Percentiles rank a stretch among this genome's conserved stretches.
Evolutionary conservation across 2,888 invertebrate genomes (phyloP).

Genomic region (Phaonia tiefii): DNA sequence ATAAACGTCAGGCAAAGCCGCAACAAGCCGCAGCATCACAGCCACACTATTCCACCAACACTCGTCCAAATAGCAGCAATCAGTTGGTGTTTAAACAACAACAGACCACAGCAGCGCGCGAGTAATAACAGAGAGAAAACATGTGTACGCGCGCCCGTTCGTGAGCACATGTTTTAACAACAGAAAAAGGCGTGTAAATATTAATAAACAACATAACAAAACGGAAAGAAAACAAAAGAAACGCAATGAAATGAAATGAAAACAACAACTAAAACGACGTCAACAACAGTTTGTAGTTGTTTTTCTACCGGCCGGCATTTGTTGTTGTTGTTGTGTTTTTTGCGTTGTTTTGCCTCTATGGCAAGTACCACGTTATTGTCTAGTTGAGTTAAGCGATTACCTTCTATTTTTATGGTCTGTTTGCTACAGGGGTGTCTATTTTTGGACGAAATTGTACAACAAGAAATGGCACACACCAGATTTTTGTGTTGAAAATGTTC

Average conservation of each 20-base stretch:
- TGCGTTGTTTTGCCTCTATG: conserved; percentile 19
- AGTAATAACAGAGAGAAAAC: conserved; percentile 21
- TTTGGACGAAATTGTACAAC: conserved; percentile 39
- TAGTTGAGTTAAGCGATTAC: conserved; percentile 24
- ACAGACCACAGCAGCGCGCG: conserved; percentile 23
- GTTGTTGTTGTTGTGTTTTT: conserved; percentile 15
- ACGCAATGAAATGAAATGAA: background rate
- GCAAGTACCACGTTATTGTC: background rate
- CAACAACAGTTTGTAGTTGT: conserved; percentile 39
- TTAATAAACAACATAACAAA: conserved; percentile 15
- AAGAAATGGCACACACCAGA: background rate
- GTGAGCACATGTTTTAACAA: conserved; percentile 56
- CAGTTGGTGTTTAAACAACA: background rate
- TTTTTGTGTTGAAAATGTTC: conserved; percentile 11
- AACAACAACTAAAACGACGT: background rate
- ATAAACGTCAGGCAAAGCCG: conserved; percentile 46
- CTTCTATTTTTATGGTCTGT: conserved; percentile 45
- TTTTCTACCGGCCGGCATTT: conserved; percentile 59
- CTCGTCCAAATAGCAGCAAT: background rate
- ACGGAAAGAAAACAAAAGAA: conserved; percentile 29
- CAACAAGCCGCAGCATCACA: conserved; percentile 1
- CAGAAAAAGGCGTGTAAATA: conserved; percentile 25
- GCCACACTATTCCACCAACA: conserved; percentile 18
- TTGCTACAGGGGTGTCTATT: conserved; percentile 54
- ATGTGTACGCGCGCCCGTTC: conserved; percentile 46